Evolutionary conservation across 2,797 vertebrate species (phyloP), one percentile per base, ranked within the genome.

Genomic region (Lacerta bilineata): DNA sequence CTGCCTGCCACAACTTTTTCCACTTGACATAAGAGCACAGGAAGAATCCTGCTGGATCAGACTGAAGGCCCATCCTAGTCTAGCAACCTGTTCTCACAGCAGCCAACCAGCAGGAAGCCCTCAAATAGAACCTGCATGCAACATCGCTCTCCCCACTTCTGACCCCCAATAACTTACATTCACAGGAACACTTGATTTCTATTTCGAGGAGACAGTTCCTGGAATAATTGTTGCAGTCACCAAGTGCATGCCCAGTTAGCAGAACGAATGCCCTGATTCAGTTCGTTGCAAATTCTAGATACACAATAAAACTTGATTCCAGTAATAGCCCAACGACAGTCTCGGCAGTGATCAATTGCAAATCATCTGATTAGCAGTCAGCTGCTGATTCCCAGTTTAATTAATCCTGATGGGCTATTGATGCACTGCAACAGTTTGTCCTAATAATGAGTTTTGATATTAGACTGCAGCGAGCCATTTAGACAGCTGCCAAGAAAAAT

Each of bases 321-420:
- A 89, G 92, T 93, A 91, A 93, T 92, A 96, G 96, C 93, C 91
- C 95, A 95, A 96, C 96, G 92, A 89, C 96, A 96, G 97, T 97
- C 97, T 97, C 96, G 95, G 92, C 96, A 95, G 97, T 95, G 96
- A 97, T 97, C 97, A 98, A 97, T 96, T 98, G 97, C 95, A 96
- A 98, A 97, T 96, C 96, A 98, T 98, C 97, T 97, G 97, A 97
- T 97, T 98, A 98, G 98, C 98, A 98, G 96, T 98, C 98, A 98
- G 97, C 98, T 98, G 98, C 98, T 98, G 97, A 97, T 97, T 98
- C 97, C 97, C 97, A 97, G 97, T 97, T 98, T 99, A 99, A 99
- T 99, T 98, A 99, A 98, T 98, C 98, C 97, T 98, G 98, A 98
- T 99, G 98, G 98, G 97, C 98, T 98, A 99, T 98, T 98, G 99